A percentile compares a stretch with the other conserved stretches of the same genome.
phyloP scores from a whole-genome alignment of 2,797 vertebrate species.

The Peromyscus eremicus region DNA sequence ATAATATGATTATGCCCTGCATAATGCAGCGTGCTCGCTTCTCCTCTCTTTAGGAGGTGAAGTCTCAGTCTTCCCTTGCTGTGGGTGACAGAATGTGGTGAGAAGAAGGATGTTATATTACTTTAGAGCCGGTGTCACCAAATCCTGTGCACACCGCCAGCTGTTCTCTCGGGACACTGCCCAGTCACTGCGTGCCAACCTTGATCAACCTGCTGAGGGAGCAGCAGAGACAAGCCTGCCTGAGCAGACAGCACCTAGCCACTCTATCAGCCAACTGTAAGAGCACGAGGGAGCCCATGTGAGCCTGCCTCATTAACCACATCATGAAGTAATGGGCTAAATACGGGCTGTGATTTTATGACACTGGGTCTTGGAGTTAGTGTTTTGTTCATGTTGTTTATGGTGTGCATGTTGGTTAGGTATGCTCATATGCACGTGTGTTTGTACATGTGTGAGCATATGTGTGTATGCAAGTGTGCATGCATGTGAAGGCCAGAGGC shows the following conservation, averaged over 20 bases:
- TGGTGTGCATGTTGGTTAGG: background rate
- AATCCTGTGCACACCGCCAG: background rate
- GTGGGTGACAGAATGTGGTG: background rate
- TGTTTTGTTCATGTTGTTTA: background rate
- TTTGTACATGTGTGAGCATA: background rate
- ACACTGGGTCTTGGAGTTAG: background rate
- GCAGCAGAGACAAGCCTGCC: background rate
- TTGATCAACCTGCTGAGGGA: background rate
- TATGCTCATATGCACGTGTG: background rate
- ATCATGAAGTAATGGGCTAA: background rate
- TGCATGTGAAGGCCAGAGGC: background rate
- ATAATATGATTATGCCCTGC: background rate
- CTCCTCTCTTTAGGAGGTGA: background rate
- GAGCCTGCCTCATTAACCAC: background rate
- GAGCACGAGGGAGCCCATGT: background rate
- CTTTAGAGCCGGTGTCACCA: background rate
- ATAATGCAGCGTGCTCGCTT: background rate
- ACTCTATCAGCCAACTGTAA: background rate
- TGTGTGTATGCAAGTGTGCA: background rate
- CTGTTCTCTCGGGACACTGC: background rate
- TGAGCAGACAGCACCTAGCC: background rate
- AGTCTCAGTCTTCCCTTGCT: background rate
- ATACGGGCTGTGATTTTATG: background rate
- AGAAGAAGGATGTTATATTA: background rate
- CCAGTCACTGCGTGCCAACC: background rate